These are phyloP conservation scores for Hemibagrus guttatus DNA, from an alignment of 2,797 vertebrate genomes.

Conservation along the genomic window DNA sequence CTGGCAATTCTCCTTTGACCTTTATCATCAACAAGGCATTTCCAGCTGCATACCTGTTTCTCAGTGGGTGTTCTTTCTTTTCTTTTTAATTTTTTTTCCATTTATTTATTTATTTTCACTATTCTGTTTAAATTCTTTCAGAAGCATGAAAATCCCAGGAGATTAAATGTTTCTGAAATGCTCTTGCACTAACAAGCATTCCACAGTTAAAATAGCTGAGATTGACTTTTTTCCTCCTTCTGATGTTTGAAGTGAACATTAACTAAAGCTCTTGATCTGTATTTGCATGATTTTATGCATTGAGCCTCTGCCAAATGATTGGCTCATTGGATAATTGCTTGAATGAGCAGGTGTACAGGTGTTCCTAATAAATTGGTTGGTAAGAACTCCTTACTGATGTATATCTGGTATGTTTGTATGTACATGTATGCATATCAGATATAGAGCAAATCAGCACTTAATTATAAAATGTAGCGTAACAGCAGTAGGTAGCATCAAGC, in stretches of 20 bases:
- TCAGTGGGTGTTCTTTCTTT: not conserved
- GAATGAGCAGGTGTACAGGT: slow-evolving; percentile 1
- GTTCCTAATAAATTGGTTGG: not conserved
- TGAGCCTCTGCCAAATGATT: not conserved
- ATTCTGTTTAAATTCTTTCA: not conserved
- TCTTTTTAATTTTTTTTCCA: not conserved
- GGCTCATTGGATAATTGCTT: slow-evolving; percentile 6
- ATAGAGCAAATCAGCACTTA: not conserved
- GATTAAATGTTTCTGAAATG: not conserved
- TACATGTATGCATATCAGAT: not conserved
- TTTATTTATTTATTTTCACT: not conserved
- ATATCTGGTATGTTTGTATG: not conserved
- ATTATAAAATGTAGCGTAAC: not conserved
- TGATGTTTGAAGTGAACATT: slow-evolving; percentile 6
- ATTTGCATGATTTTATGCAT: slow-evolving; percentile 14
- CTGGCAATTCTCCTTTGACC: not conserved
- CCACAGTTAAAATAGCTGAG: not conserved
- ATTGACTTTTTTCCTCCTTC: not conserved
- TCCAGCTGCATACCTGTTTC: not conserved
- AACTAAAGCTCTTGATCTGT: not conserved
- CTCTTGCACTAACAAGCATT: not conserved
- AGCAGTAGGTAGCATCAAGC: not conserved
- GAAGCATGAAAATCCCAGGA: not conserved
- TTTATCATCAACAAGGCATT: not conserved
- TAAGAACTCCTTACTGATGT: not conserved